Evolutionary conservation across 2,888 invertebrate species (phyloP).

Genomic region (Lycophotia porphyrea): DNA sequence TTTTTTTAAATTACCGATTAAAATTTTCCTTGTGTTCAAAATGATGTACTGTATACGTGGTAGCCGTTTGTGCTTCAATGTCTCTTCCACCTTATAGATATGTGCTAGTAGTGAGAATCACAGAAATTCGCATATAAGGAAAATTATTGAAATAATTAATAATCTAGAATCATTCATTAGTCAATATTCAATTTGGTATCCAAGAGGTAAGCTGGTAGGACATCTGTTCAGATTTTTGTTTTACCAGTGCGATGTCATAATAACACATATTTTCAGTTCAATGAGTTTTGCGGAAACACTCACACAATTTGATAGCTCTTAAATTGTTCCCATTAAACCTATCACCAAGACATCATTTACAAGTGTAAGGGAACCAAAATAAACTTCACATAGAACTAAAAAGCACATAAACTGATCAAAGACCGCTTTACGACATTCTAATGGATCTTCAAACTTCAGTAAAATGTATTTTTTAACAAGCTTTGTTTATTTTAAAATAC

Average conservation of each 20-base stretch:
- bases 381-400: slow-evolving; percentile 57
- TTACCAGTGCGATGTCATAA: background rate
- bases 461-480: slow-evolving; percentile 44
- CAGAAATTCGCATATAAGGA: background rate
- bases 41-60: too few species aligned
- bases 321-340: slow-evolving; percentile 26
- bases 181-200: background rate
- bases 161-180: background rate
- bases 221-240: background rate
- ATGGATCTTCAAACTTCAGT: slow-evolving; percentile 56
- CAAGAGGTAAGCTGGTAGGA: background rate
- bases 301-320: slow-evolving; percentile 20
- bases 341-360: slow-evolving; percentile 37
- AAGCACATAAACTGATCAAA: slow-evolving; percentile 63
- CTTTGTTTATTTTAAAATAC: slow-evolving; percentile 44
- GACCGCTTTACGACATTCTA: slow-evolving; percentile 58
- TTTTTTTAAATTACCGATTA: too few species aligned
- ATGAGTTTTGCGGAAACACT: background rate
- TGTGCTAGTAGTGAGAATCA: background rate
- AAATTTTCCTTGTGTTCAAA: too few species aligned
- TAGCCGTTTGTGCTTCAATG: too few species aligned
- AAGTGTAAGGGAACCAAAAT: slow-evolving; percentile 49
- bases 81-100: too few species aligned
- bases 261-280: background rate
- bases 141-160: background rate